Evolutionary conservation across 2,797 vertebrate genomes (phyloP).

Genomic region (Crax fasciolata): DNA sequence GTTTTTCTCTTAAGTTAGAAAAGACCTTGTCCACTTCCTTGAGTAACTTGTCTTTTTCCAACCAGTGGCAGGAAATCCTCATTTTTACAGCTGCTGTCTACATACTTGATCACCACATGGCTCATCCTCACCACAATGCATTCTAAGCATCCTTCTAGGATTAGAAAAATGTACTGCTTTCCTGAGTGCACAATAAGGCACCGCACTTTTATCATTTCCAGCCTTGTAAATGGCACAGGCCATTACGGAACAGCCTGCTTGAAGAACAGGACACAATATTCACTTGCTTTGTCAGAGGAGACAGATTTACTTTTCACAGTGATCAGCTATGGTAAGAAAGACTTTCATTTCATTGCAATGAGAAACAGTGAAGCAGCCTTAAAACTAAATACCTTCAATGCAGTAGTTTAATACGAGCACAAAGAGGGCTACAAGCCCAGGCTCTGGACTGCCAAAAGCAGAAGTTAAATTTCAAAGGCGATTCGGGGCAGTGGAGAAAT

Average conservation of each 20-base stretch:
- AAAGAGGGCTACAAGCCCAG: not conserved
- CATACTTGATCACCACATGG: not conserved
- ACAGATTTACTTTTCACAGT: not conserved
- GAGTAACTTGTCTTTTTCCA: constrained; percentile 41
- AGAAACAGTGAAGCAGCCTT: not conserved
- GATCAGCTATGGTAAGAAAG: not conserved
- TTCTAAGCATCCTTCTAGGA: constrained; percentile 15
- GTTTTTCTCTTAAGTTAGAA: constrained; percentile 32
- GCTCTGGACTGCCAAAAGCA: not conserved
- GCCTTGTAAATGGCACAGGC: not conserved
- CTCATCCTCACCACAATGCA: not conserved
- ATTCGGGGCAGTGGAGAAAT: not conserved
- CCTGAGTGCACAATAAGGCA: not conserved
- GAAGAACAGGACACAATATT: not conserved
- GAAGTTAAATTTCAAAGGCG: not conserved
- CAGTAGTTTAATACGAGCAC: not conserved
- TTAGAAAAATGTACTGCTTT: not conserved
- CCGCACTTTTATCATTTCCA: constrained; percentile 3
- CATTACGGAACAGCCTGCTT: constrained; percentile 1
- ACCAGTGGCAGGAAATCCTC: constrained; percentile 17
- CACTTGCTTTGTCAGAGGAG: not conserved
- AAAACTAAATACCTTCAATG: not conserved
- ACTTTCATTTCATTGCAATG: not conserved
- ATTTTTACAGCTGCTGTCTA: not conserved
- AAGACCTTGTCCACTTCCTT: constrained; percentile 37